These are phyloP conservation scores for Colostygia pectinataria DNA, from an alignment of 2,888 invertebrate species.

Conservation along the genomic window DNA sequence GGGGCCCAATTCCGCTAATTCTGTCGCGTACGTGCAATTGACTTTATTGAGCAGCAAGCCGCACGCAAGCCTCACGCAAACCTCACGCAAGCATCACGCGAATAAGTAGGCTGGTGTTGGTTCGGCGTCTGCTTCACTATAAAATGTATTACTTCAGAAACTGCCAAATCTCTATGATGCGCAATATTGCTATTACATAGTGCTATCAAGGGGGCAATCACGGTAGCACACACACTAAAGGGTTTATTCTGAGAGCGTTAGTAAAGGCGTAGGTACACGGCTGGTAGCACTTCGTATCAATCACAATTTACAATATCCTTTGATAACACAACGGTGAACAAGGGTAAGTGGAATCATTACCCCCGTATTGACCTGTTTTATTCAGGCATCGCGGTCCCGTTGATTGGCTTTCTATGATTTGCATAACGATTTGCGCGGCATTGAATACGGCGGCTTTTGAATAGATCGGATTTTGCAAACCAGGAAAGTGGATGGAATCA, in stretches of 20 bases:
- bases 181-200: no score
- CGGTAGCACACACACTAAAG: not conserved
- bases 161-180: no score
- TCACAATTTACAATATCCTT: slow-evolving; percentile 10
- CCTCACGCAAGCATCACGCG: no score
- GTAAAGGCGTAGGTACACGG: not conserved
- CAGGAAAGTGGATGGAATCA: slow-evolving; percentile 16
- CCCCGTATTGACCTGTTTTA: slow-evolving; percentile 32
- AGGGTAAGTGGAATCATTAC: slow-evolving; percentile 15
- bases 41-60: no score
- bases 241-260: not conserved
- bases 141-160: no score
- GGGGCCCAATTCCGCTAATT: no score
- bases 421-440: slow-evolving; percentile 34
- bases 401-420: slow-evolving; percentile 43
- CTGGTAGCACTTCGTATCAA: slow-evolving; percentile 3
- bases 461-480: slow-evolving; percentile 18
- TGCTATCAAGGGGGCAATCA: no score
- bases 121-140: not conserved
- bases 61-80: no score
- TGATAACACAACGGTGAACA: slow-evolving; percentile 5
- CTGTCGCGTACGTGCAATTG: no score
- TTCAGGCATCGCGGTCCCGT: slow-evolving; percentile 38
- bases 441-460: slow-evolving; percentile 13
- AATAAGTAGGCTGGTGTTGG: no score